Evolutionary conservation across 2,797 vertebrate species (phyloP).

Genomic region (Glyptemys insculpta): DNA sequence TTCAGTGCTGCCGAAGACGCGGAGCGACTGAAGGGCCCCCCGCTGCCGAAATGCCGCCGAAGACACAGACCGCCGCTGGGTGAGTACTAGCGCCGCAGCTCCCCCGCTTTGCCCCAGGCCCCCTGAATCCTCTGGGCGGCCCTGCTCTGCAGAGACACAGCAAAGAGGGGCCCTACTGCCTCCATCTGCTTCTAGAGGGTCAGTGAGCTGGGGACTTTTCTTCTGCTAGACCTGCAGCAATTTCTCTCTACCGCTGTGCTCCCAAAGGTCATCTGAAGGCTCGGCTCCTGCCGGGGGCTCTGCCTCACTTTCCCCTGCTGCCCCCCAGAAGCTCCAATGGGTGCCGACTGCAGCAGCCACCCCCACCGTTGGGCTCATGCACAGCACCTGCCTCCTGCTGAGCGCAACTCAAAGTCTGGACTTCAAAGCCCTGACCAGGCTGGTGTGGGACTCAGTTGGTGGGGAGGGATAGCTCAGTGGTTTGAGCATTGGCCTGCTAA

Average conservation of each 20-base stretch:
- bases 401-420: neutral
- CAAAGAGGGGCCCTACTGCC: neutral
- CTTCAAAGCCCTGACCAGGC: neutral
- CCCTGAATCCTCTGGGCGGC: too few relatives aligned
- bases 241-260: fast-evolving
- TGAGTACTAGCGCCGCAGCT: too few relatives aligned
- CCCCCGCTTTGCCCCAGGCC: too few relatives aligned
- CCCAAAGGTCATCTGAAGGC: fast-evolving
- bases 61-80: too few relatives aligned
- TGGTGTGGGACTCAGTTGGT: neutral
- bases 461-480: too few relatives aligned
- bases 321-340: neutral
- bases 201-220: too few relatives aligned
- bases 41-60: too few relatives aligned
- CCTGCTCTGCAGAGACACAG: neutral
- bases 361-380: neutral
- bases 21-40: too few relatives aligned
- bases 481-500: too few relatives aligned
- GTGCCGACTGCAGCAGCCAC: neutral
- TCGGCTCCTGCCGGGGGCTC: neutral
- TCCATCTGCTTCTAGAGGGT: neutral
- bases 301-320: neutral
- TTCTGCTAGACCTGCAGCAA: neutral
- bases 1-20: too few relatives aligned
- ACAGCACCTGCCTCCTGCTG: neutral